Evolutionary conservation across 2,797 vertebrate species (phyloP).

Genomic region (Cephalopachus bancanus): DNA sequence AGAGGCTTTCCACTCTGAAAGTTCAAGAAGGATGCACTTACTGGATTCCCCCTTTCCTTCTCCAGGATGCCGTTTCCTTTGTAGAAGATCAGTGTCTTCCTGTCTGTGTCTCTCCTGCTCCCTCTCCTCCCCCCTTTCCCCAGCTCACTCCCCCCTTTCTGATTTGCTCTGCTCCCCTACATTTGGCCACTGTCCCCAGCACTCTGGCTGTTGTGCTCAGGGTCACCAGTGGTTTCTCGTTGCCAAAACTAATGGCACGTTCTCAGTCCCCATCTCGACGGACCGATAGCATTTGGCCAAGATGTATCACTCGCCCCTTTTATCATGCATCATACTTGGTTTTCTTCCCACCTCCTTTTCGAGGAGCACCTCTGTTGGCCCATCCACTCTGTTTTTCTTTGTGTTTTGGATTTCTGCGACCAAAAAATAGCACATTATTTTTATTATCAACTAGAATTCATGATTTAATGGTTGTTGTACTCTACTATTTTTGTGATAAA

Average conservation of each 20-base stretch:
- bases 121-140: no score
- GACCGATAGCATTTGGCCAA: not conserved
- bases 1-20: not conserved
- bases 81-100: not conserved
- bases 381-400: not conserved
- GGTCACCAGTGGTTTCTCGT: not conserved
- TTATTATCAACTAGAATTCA: not conserved
- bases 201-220: no score
- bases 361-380: not conserved
- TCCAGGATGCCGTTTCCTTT: not conserved
- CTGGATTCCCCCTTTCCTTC: not conserved
- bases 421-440: not conserved
- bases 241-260: not conserved
- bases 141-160: not conserved
- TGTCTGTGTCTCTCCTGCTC: not conserved
- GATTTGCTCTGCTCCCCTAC: not conserved
- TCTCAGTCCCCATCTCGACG: not conserved
- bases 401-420: not conserved
- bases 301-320: not conserved
- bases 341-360: not conserved
- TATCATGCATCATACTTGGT: not conserved
- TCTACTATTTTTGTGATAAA: not conserved
- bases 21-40: not conserved
- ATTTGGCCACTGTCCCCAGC: not conserved
- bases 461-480: not conserved